phyloP scores from a whole-genome alignment of 2,797 vertebrate species.

The Hipposideros larvatus region DNA sequence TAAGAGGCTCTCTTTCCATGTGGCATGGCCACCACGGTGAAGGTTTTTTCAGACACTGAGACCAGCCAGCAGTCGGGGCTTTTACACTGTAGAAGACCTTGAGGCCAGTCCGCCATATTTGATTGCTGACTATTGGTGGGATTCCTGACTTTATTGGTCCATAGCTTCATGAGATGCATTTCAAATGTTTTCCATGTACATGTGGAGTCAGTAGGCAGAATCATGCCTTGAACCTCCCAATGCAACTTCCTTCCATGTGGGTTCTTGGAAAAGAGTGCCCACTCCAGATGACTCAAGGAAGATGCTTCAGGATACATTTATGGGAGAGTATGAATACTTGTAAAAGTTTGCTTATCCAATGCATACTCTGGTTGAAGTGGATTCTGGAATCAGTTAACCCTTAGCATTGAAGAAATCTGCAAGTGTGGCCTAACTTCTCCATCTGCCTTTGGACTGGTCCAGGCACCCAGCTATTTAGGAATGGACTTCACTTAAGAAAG shows the following conservation, averaged over 20 bases:
- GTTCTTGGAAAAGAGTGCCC: neutral
- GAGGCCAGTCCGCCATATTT: neutral
- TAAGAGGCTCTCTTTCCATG: neutral
- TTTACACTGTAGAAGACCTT: neutral
- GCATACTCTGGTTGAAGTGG: neutral
- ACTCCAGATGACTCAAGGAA: neutral
- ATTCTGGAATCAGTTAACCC: conserved; percentile 30
- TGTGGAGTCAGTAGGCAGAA: neutral
- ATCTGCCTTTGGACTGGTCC: neutral
- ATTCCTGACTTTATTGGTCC: neutral
- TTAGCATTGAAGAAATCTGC: conserved; percentile 24
- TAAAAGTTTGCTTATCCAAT: neutral
- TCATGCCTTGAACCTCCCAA: neutral
- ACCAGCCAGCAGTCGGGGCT: neutral
- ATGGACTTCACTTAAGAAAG: neutral
- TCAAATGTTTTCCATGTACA: neutral
- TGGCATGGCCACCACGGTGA: too few relatives aligned
- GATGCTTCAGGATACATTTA: conserved; percentile 19
- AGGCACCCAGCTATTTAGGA: neutral
- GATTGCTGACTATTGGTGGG: neutral
- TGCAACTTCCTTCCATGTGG: neutral
- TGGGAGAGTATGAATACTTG: neutral
- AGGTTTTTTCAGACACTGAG: neutral
- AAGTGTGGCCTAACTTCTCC: neutral
- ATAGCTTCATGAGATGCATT: neutral